Conservation (phyloP, 2,888 invertebrate genomes). For the Pandemis cinnamomeana region DNA sequence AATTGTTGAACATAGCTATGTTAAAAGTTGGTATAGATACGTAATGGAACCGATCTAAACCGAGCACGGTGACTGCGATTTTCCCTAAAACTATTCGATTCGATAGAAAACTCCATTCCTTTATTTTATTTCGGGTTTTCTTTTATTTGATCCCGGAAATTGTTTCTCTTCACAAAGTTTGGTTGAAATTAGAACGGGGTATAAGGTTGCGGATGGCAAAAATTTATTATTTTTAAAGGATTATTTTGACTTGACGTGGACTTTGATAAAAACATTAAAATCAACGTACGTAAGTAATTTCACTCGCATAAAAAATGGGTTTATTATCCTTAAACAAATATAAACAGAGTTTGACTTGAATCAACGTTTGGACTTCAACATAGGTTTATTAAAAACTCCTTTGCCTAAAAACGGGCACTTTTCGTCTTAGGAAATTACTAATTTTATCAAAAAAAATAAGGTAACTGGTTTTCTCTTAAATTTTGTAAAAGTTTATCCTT, state of each 20-base stretch:
- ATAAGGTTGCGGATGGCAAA: not conserved
- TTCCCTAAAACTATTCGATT: slow-evolving; percentile 78
- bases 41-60: slow-evolving; percentile 65
- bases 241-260: not conserved
- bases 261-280: not conserved
- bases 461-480: no score
- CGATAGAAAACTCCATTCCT: slow-evolving; percentile 78
- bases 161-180: slow-evolving; percentile 36
- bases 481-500: no score
- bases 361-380: no score
- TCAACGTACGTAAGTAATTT: not conserved
- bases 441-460: no score
- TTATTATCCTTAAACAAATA: no score
- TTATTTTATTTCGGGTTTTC: slow-evolving; percentile 70
- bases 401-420: no score
- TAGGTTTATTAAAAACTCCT: no score
- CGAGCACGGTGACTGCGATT: slow-evolving; percentile 77
- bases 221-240: not conserved
- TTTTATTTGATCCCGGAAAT: slow-evolving; percentile 42
- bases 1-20: not conserved
- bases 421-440: no score
- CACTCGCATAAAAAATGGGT: no score
- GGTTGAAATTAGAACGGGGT: slow-evolving; percentile 34
- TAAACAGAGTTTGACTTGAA: no score
- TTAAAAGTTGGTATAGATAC: slow-evolving; percentile 48